Evolutionary conservation across 2,888 invertebrate species (phyloP).

Genomic region (Nycteola revayana): DNA sequence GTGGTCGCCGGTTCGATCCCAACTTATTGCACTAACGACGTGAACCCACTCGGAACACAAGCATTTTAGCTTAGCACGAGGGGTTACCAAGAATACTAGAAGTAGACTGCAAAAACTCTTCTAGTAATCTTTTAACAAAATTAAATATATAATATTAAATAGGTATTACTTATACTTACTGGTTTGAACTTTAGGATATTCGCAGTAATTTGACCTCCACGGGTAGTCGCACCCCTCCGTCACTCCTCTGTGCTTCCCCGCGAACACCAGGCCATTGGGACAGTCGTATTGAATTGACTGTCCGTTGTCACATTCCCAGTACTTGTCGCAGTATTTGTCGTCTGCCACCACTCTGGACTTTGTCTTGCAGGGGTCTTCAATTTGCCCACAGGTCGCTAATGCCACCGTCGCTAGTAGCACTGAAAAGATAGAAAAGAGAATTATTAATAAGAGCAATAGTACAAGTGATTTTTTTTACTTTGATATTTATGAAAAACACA

Average conservation of each 20-base stretch:
- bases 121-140: too few relatives aligned
- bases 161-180: conserved; percentile 85
- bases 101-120: too few relatives aligned
- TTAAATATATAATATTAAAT: too few relatives aligned
- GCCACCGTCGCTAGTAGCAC: conserved; percentile 49
- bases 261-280: conserved; percentile 94
- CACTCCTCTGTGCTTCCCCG: conserved; percentile 93
- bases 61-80: too few relatives aligned
- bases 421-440: conserved; percentile 36
- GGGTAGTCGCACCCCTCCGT: conserved; percentile 95
- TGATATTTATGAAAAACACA: too few relatives aligned
- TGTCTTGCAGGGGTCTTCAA: conserved; percentile 91
- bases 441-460: too few relatives aligned
- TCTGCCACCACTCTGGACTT: conserved; percentile 90
- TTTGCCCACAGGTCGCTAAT: conserved; percentile 53
- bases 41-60: too few relatives aligned
- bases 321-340: conserved; percentile 89
- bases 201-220: conserved; percentile 94
- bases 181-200: conserved; percentile 82
- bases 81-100: too few relatives aligned
- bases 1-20: too few relatives aligned
- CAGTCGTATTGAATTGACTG: conserved; percentile 93
- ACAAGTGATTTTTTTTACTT: too few relatives aligned
- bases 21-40: too few relatives aligned
- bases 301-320: conserved; percentile 94